These are phyloP conservation scores for Epistrophe eligans DNA, from an alignment of 2,888 invertebrate genomes.

Conservation along the genomic window DNA sequence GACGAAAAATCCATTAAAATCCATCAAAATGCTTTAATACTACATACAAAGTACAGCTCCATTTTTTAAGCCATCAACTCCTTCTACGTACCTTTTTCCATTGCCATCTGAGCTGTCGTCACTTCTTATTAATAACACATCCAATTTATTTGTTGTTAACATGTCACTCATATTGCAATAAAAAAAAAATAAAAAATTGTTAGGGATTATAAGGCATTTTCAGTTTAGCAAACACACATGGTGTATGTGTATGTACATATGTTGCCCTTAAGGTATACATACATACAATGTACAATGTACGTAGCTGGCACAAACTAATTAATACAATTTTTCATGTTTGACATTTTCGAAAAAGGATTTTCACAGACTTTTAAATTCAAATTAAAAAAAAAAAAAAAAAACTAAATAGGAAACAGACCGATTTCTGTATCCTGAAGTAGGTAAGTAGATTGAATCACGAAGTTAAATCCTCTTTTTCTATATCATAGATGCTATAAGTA, in stretches of 20 bases:
- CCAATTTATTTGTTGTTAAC: constrained; percentile 65
- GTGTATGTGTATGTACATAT: too few species aligned
- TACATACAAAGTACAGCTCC: not conserved
- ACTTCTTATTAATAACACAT: constrained; percentile 65
- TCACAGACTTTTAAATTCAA: not conserved
- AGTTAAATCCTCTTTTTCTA: not conserved
- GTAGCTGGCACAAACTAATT: constrained; percentile 52
- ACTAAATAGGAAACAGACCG: not conserved
- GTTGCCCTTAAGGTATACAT: too few species aligned
- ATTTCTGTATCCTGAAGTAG: not conserved
- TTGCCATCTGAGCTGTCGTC: not conserved
- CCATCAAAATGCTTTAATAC: constrained; percentile 1
- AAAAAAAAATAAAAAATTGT: not conserved
- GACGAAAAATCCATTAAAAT: not conserved
- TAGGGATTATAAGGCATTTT: not conserved
- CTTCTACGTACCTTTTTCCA: not conserved
- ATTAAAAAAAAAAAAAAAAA: not conserved
- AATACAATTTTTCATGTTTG: constrained; percentile 71
- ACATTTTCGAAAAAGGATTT: constrained; percentile 57
- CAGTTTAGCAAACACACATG: not conserved
- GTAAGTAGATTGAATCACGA: not conserved
- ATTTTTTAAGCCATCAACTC: not conserved
- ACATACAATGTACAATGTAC: not conserved
- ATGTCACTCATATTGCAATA: constrained; percentile 54
- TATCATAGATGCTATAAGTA: not conserved